A percentile compares a stretch with the other conserved stretches of the same genome.
These are phyloP conservation scores for Bryconaethiops microstoma DNA, from an alignment of 2,797 vertebrate species.

Conservation along the genomic window DNA sequence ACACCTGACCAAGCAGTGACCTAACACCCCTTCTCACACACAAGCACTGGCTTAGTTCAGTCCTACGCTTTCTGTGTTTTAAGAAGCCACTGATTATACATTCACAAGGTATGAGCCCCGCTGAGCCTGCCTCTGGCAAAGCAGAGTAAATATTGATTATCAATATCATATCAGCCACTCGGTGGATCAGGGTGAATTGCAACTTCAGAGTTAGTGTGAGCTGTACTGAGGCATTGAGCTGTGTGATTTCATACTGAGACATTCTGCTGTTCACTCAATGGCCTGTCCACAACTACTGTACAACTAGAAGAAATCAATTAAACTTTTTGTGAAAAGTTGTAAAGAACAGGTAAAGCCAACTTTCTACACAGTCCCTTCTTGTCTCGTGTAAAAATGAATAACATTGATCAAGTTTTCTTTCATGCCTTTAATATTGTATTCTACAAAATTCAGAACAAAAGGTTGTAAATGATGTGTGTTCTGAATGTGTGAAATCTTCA, in stretches of 20 bases:
- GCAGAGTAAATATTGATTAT: constrained; percentile 49
- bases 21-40: constrained; percentile 21
- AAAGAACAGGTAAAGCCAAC: not conserved
- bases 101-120: constrained; percentile 13
- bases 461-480: too few species aligned
- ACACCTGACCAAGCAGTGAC: not conserved
- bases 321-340: not conserved
- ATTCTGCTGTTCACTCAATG: constrained; percentile 18
- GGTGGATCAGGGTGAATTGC: constrained; percentile 27
- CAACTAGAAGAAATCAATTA: constrained; percentile 20
- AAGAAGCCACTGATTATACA: constrained; percentile 12
- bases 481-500: too few species aligned
- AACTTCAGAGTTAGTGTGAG: constrained; percentile 13
- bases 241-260: constrained; percentile 23
- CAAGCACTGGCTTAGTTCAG: constrained; percentile 16
- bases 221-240: not conserved
- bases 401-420: not conserved
- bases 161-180: constrained; percentile 22
- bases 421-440: too few species aligned
- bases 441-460: not conserved
- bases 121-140: not conserved
- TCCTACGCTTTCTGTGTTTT: constrained; percentile 9
- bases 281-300: not conserved
- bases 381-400: not conserved
- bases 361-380: not conserved